A percentile compares a stretch with the other conserved stretches of the same genome.
phyloP scores from a whole-genome alignment of 2,888 invertebrate species.

The Syrista parreyssii region DNA sequence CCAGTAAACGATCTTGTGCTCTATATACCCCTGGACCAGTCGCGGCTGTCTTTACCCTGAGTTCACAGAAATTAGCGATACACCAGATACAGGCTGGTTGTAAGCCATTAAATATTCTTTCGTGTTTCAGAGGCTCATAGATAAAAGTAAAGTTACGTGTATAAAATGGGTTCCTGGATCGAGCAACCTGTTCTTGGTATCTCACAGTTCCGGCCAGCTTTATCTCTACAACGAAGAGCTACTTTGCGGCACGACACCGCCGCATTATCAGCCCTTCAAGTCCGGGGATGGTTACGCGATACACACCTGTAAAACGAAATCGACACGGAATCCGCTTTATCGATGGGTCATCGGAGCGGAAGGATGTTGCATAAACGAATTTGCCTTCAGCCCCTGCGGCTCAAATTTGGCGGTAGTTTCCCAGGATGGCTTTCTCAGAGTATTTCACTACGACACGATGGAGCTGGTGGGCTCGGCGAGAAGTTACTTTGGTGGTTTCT shows the following conservation, averaged over 20 bases:
- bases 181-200: conserved; percentile 91
- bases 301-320: conserved; percentile 96
- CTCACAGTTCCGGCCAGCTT: conserved; percentile 95
- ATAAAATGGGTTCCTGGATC: conserved; percentile 98
- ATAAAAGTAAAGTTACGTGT: conserved; percentile 95
- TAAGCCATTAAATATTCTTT: conserved; percentile 8
- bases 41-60: not conserved
- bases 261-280: conserved; percentile 95
- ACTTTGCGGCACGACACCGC: conserved; percentile 88
- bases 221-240: conserved; percentile 98
- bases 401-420: conserved; percentile 93
- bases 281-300: conserved; percentile 94
- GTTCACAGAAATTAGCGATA: no score
- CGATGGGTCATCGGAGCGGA: conserved; percentile 88
- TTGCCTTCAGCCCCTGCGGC: conserved; percentile 96
- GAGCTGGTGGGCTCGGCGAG: conserved; percentile 93
- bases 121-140: conserved; percentile 84
- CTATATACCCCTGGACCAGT: not conserved
- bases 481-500: conserved; percentile 97
- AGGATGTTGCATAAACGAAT: conserved; percentile 91
- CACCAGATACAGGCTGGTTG: no score
- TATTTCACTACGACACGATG: conserved; percentile 98
- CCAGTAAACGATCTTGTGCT: not conserved
- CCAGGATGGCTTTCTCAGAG: conserved; percentile 93
- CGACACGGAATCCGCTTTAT: conserved; percentile 94